Percentiles rank a stretch among this genome's conserved stretches.
phyloP scores from a whole-genome alignment of 1,140 invertebrate genomes.

The Heliothis subflexa region DNA sequence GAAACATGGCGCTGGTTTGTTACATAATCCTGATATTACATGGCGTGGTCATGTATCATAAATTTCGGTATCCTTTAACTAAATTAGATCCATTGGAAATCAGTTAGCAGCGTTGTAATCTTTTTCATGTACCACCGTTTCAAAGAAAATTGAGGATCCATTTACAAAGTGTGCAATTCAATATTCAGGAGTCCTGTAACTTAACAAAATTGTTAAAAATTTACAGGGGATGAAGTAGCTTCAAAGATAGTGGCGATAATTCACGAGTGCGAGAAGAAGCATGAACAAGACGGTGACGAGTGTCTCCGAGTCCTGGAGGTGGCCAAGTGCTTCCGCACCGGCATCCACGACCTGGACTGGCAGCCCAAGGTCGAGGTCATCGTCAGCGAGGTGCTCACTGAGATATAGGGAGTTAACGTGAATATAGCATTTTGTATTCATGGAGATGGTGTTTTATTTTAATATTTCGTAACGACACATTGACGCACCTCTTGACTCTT shows the following conservation, averaged over 20 bases:
- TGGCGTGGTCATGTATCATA: too few relatives aligned
- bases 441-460: neutral
- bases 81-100: too few relatives aligned
- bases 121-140: too few relatives aligned
- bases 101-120: too few relatives aligned
- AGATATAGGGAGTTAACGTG: conserved; percentile 50
- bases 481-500: too few relatives aligned
- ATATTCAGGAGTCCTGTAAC: too few relatives aligned
- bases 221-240: conserved; percentile 65
- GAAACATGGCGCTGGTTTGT: conserved; percentile 69
- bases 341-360: conserved; percentile 68
- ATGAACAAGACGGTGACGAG: conserved; percentile 54
- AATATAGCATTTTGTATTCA: neutral
- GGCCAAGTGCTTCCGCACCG: conserved; percentile 70
- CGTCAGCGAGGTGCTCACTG: conserved; percentile 67
- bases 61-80: too few relatives aligned
- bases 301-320: conserved; percentile 67
- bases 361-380: conserved; percentile 67
- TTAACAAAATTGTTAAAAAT: neutral
- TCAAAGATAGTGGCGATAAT: conserved; percentile 61
- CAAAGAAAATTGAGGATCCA: neutral
- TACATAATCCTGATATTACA: too few relatives aligned
- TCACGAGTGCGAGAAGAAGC: conserved; percentile 69
- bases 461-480: too few relatives aligned
- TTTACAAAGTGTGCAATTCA: too few relatives aligned